phyloP scores from a whole-genome alignment of 2,888 invertebrate genomes.

The Caenorhabditis imperialis region DNA sequence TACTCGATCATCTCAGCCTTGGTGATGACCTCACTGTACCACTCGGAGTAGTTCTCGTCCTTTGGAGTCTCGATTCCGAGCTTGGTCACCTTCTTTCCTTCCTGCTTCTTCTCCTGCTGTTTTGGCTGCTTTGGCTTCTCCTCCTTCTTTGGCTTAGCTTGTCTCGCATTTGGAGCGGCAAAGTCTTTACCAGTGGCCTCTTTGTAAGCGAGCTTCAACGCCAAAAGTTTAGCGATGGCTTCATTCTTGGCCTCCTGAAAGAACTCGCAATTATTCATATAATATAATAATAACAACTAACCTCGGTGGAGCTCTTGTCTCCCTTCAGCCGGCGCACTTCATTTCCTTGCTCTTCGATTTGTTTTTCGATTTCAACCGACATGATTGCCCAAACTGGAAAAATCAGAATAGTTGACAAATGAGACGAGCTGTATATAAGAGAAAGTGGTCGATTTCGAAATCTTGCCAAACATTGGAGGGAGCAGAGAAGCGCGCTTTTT shows the following conservation, averaged over 20 bases:
- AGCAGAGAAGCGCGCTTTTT: neutral
- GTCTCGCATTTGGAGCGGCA: conserved; percentile 49
- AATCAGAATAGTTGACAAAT: neutral
- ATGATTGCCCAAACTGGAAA: too few species aligned
- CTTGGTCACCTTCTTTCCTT: conserved; percentile 89
- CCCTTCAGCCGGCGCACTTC: conserved; percentile 56
- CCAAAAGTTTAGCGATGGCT: conserved; percentile 83
- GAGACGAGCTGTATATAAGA: neutral
- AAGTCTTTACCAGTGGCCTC: conserved; percentile 83
- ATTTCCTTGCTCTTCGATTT: conserved; percentile 59
- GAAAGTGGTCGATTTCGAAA: conserved; percentile 20
- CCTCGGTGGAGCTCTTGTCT: conserved; percentile 42
- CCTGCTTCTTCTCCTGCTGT: conserved; percentile 42
- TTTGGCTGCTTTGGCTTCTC: conserved; percentile 54
- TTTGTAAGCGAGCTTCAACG: conserved; percentile 85
- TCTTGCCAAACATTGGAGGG: conserved; percentile 23
- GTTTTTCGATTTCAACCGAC: conserved; percentile 49
- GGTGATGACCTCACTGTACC: conserved; percentile 91
- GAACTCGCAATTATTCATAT: too few species aligned
- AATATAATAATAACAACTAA: conserved; percentile 2
- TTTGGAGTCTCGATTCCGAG: conserved; percentile 94
- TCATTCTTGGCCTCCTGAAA: conserved; percentile 79
- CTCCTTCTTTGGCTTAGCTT: conserved; percentile 59
- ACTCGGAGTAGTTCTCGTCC: conserved; percentile 92
- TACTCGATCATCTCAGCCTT: conserved; percentile 98